Percentiles rank a stretch among this genome's conserved stretches.
Evolutionary conservation across 2,113 vertebrate genomes (phyloP).

Genomic region (Oncorhynchus tshawytscha): DNA sequence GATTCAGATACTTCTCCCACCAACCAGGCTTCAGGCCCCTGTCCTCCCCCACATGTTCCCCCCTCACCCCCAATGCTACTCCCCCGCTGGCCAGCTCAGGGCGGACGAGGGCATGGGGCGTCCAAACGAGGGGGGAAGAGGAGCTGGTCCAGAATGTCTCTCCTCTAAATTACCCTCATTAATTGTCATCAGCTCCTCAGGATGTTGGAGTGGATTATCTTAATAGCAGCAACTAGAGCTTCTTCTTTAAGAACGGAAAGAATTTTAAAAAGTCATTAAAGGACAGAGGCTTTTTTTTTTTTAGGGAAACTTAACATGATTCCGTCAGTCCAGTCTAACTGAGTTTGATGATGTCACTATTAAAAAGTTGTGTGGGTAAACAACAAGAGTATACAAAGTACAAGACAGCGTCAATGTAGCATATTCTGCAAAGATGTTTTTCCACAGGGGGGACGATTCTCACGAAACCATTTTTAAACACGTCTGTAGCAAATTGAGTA

Average conservation of each 20-base stretch:
- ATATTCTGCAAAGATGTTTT: too few relatives aligned
- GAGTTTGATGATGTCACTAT: not conserved
- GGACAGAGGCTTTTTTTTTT: not conserved
- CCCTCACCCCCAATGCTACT: not conserved
- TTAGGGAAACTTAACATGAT: not conserved
- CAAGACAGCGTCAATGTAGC: not conserved
- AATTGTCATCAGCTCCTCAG: constrained; percentile 1
- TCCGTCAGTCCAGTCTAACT: not conserved
- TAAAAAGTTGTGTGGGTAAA: not conserved
- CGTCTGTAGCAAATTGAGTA: too few relatives aligned
- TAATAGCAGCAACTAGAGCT: not conserved
- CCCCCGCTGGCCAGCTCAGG: not conserved
- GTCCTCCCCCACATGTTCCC: not conserved
- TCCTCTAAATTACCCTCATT: not conserved
- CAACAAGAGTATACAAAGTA: not conserved
- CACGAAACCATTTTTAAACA: too few relatives aligned
- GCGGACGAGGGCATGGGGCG: not conserved
- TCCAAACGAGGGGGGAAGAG: not conserved
- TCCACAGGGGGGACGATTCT: too few relatives aligned
- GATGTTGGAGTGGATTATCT: not conserved
- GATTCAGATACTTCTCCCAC: not conserved
- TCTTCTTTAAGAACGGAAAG: not conserved
- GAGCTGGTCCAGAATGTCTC: not conserved
- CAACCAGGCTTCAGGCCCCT: not conserved
- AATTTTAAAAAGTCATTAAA: not conserved